phyloP scores from a whole-genome alignment of 2,888 invertebrate genomes.

The Artemia sinica region DNA sequence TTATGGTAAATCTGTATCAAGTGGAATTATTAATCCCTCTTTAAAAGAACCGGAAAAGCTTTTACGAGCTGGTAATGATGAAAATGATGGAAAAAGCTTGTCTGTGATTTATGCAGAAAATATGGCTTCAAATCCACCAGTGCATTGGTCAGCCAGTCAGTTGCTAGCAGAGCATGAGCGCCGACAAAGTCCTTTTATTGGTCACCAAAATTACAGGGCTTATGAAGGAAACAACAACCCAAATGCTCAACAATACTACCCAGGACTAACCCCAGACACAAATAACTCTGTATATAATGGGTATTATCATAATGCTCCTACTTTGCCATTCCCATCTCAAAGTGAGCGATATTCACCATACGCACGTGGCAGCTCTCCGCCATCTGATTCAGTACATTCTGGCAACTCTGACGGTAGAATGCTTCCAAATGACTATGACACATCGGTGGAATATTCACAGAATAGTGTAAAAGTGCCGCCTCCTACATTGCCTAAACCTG shows the following conservation, averaged over 20 bases:
- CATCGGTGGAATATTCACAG: slow-evolving; percentile 13
- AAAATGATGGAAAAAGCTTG: slow-evolving; percentile 1
- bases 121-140: slow-evolving; percentile 29
- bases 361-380: slow-evolving; percentile 5
- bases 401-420: slow-evolving; percentile 9
- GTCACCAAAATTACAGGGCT: slow-evolving; percentile 23
- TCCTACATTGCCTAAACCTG: slow-evolving; percentile 25
- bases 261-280: slow-evolving; percentile 8
- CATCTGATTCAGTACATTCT: slow-evolving; percentile 9
- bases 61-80: not conserved
- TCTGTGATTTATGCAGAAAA: not conserved
- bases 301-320: not conserved
- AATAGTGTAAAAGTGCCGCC: slow-evolving; percentile 22
- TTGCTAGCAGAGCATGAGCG: slow-evolving; percentile 42
- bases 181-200: slow-evolving; percentile 36
- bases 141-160: slow-evolving; percentile 43
- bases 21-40: not conserved
- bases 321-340: not conserved
- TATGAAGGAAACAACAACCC: slow-evolving; percentile 22
- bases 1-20: not conserved
- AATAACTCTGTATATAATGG: not conserved
- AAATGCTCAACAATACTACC: slow-evolving; percentile 15
- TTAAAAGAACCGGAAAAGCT: not conserved
- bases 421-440: slow-evolving; percentile 4
- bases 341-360: not conserved